Evolutionary conservation across 2,797 vertebrate genomes (phyloP).

Genomic region (Cyprinella venusta): DNA sequence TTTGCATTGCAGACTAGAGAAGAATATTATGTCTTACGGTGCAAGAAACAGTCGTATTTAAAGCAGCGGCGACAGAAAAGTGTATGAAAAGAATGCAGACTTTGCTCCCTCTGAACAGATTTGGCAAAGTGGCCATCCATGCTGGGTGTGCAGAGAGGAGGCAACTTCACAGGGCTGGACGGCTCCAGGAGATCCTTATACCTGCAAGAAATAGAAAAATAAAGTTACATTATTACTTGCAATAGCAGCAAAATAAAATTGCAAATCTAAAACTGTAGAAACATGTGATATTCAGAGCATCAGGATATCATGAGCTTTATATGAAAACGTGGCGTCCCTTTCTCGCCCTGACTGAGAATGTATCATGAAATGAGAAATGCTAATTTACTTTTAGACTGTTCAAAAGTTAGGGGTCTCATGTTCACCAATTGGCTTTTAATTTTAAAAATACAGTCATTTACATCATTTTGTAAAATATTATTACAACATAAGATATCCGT

Average conservation of each 20-base stretch:
- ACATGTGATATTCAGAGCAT: neutral
- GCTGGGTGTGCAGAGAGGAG: slow-evolving; percentile 95
- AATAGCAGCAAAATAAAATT: neutral
- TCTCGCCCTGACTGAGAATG: neutral
- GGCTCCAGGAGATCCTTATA: slow-evolving; percentile 93
- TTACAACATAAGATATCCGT: neutral
- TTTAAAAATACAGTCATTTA: neutral
- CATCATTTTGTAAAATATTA: neutral
- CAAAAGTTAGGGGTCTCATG: neutral
- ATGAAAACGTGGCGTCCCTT: neutral
- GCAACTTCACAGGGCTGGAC: slow-evolving; percentile 85
- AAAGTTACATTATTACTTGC: neutral
- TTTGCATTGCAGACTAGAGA: neutral
- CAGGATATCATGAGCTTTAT: neutral
- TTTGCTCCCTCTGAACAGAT: slow-evolving; percentile 96
- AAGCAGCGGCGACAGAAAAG: slow-evolving; percentile 98
- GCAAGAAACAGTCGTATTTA: slow-evolving; percentile 98
- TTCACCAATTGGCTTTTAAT: neutral
- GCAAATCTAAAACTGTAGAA: neutral
- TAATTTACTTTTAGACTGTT: too few species aligned
- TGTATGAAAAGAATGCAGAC: slow-evolving; percentile 97
- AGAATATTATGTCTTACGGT: slow-evolving; percentile 75
- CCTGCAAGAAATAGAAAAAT: slow-evolving; percentile 69
- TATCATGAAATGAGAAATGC: neutral
- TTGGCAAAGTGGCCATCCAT: slow-evolving; percentile 93